Evolutionary conservation across 2,113 vertebrate genomes (phyloP), one percentile per base, ranked within the genome.

Genomic region (Catharus fuscescens): DNA sequence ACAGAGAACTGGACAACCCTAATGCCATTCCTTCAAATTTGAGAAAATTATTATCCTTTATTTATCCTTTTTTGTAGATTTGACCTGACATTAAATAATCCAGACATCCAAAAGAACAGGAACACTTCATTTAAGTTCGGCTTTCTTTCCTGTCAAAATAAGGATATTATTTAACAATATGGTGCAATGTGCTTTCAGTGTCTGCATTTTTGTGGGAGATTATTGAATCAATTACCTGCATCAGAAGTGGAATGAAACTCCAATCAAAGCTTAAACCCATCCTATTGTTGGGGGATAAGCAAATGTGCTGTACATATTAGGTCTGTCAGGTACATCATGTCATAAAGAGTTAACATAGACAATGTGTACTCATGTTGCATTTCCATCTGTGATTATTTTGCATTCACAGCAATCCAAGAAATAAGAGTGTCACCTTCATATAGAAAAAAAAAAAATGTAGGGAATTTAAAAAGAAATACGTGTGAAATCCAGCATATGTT

Each of bases 11-110:
- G 86, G 53, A 81, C 25, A 95, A 84, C 17, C 2, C 20, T 80
- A 79, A 74, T 60, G 25, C 5, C 77, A 91, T 84, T 93, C 32
- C 38, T 44, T 88, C n/a, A 76, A 79, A 54, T 90, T 24, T 80
- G 18, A 34, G 80, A 21, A 95, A 95, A 83, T 74, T 36, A 36
- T 65, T 86, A 80, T 70, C 29, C n/a, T 38, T 38, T 38, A 36
- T 74, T 65, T 86, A 80, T 70, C 29, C 32, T 38, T 38, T 38
- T 78, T 86, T 77, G 47, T 14, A 92, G 47, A 67, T 64, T 56
- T 93, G 93, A 74, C 13, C 40, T 92, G 78, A 66, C 61, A 62
- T 52, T 66, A 92, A 92, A 90, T 92, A 80, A 81, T 94, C n/a
- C 38, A 91, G 61, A 78, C 23, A 67, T 71, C 28, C 54, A 57